Percentiles rank a stretch among this genome's conserved stretches.
Conservation (phyloP, 2,113 vertebrate genomes). For the Reinhardtius hippoglossoides region DNA sequence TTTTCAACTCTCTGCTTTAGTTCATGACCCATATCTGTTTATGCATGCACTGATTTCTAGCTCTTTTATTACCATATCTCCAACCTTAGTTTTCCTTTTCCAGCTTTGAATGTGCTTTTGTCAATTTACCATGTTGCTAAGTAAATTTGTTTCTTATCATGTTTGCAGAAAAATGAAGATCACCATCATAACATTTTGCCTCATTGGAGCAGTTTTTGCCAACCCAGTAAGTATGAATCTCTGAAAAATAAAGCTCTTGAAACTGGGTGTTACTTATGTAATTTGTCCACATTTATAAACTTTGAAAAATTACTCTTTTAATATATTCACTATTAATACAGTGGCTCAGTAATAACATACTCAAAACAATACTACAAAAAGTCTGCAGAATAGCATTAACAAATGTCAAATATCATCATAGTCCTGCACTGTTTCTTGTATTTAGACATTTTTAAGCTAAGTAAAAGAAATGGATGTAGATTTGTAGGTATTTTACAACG, state of each 20-base stretch:
- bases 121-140: not conserved
- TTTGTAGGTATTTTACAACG: not conserved
- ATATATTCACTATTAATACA: not conserved
- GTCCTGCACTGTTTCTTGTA: not conserved
- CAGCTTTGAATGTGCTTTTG: not conserved
- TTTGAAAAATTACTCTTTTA: not conserved
- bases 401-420: not conserved
- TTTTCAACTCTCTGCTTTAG: too few relatives aligned
- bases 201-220: slow-evolving; percentile 70
- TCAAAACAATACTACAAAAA: not conserved
- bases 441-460: too few relatives aligned
- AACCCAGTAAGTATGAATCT: slow-evolving; percentile 72
- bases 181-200: slow-evolving; percentile 63
- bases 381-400: not conserved
- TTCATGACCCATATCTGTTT: not conserved
- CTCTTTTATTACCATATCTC: not conserved
- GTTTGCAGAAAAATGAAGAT: slow-evolving; percentile 67
- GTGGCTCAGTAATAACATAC: not conserved
- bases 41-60: not conserved
- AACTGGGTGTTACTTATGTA: not conserved
- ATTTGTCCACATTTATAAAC: too few relatives aligned
- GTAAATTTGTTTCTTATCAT: not conserved
- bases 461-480: too few relatives aligned
- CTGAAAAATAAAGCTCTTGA: not conserved
- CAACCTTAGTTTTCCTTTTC: not conserved